Conservation (phyloP, 2,797 vertebrate genomes). For the Mus caroli region DNA sequence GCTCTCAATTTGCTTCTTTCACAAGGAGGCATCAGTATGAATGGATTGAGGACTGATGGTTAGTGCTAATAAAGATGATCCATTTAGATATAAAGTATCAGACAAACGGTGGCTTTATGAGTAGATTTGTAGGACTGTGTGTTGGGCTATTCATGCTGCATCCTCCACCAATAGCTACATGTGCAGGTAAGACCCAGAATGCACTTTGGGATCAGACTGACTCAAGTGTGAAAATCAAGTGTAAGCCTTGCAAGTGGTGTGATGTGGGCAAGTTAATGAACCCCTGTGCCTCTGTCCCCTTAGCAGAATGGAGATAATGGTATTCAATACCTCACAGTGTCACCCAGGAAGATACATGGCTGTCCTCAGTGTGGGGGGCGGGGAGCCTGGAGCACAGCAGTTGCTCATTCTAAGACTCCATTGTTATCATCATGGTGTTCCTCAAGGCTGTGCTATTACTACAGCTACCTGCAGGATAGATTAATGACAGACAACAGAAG, state of each 20-base stretch:
- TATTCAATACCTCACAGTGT: background rate
- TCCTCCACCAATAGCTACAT: background rate
- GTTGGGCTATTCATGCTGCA: background rate
- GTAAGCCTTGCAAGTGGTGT: background rate
- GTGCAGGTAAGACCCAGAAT: background rate
- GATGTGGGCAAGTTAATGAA: background rate
- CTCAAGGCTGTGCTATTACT: background rate
- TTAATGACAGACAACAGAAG: background rate
- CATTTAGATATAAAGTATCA: slow-evolving; percentile 17
- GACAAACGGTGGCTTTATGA: background rate
- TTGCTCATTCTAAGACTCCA: background rate
- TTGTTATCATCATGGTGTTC: background rate
- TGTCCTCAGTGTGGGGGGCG: background rate
- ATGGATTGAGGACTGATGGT: background rate
- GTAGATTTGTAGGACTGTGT: background rate
- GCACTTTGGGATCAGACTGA: background rate
- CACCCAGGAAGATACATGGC: background rate
- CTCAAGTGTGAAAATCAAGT: slow-evolving; percentile 10
- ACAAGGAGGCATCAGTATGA: background rate
- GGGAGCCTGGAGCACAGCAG: background rate
- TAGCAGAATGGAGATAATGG: background rate
- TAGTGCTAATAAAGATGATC: background rate
- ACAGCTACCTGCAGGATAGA: background rate
- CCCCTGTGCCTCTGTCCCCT: background rate
- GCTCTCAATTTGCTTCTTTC: background rate